Conservation (phyloP, 2,888 invertebrate species). For the Cryptus viduatorius region DNA sequence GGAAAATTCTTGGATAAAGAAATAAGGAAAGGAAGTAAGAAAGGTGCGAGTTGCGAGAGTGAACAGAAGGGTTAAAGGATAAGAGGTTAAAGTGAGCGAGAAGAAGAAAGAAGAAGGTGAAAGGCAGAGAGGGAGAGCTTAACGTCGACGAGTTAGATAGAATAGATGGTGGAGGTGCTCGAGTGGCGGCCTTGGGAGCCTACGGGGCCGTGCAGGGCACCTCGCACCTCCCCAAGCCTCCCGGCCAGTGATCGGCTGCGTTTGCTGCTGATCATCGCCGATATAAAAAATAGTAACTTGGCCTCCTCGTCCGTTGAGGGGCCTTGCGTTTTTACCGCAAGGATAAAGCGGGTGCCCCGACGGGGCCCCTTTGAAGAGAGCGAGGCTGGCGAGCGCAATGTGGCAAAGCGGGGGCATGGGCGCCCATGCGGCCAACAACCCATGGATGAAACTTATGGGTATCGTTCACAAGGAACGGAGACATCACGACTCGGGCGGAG, state of each 20-base stretch:
- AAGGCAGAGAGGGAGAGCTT: conserved; percentile 51
- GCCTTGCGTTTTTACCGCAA: conserved; percentile 68
- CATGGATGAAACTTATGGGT: conserved; percentile 94
- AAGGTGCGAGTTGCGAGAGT: conserved; percentile 28
- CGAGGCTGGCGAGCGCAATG: conserved; percentile 87
- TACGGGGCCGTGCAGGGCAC: conserved; percentile 83
- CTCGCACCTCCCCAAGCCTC: conserved; percentile 78
- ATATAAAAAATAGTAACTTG: conserved; percentile 49
- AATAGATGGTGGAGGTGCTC: conserved; percentile 83
- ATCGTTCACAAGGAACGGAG: conserved; percentile 92
- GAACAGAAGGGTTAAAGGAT: conserved; percentile 23
- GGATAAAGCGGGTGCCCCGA: conserved; percentile 76
- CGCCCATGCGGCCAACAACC: conserved; percentile 91
- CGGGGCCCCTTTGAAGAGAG: conserved; percentile 77
- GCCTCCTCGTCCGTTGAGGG: conserved; percentile 70
- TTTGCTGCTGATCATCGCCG: conserved; percentile 49
- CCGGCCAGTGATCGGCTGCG: conserved; percentile 67
- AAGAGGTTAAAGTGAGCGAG: conserved; percentile 34
- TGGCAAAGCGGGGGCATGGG: conserved; percentile 92
- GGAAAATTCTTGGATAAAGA: conserved; percentile 22
- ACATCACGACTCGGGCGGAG: conserved; percentile 87
- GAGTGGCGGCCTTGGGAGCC: conserved; percentile 83
- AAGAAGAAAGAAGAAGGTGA: conserved; percentile 49
- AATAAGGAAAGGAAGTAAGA: conserved; percentile 24
- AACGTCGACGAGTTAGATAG: conserved; percentile 72